Conservation (phyloP, 2,888 invertebrate species). For the Eilema depressum region DNA sequence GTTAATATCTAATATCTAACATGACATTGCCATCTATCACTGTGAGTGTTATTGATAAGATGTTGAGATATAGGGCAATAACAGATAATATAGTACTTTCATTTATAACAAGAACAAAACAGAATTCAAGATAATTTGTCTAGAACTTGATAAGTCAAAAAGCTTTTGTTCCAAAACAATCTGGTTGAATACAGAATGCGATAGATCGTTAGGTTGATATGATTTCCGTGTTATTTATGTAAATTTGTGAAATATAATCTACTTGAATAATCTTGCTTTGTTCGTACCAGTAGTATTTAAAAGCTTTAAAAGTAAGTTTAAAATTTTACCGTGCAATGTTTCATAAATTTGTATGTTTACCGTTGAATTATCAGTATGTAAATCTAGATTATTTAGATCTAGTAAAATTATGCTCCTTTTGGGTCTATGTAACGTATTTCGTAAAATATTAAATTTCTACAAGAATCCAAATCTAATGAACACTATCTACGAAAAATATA, state of each 20-base stretch:
- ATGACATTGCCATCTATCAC: constrained; percentile 20
- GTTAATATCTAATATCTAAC: constrained; percentile 7
- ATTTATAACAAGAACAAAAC: background rate
- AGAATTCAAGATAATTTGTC: constrained; percentile 4
- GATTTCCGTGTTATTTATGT: background rate
- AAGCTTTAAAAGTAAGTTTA: background rate
- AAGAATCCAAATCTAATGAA: too few species aligned
- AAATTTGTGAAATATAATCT: background rate
- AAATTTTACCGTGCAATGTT: background rate
- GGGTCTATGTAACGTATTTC: too few species aligned
- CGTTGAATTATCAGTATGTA: background rate
- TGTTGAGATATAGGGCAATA: background rate
- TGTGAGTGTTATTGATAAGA: constrained; percentile 9
- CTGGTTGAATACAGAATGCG: background rate
- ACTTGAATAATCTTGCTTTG: background rate
- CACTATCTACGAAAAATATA: too few species aligned
- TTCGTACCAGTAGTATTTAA: too few species aligned
- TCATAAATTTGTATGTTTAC: background rate
- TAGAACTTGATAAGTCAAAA: background rate
- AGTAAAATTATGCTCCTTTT: background rate
- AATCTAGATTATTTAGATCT: too few species aligned
- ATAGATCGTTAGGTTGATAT: constrained; percentile 4
- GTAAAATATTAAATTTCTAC: too few species aligned
- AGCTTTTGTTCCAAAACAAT: background rate
- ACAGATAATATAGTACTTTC: background rate